Base-by-base conservation (phyloP, 2,888 invertebrate species). In the Scaptomyza parva region DNA sequence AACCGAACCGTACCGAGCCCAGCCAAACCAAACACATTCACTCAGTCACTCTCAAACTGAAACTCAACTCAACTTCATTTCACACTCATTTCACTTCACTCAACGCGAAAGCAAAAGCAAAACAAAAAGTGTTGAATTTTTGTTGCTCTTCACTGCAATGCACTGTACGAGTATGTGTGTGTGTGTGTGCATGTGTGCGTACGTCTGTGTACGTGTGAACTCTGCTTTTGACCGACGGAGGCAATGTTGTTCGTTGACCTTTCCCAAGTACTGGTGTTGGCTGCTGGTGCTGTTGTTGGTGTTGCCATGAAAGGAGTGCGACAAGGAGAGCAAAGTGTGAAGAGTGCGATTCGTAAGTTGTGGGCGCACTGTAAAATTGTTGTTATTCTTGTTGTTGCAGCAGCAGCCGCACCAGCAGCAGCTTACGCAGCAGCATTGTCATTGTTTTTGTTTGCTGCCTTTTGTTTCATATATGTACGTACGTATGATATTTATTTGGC, bases 221-320 rank as follows among this genome's bases (percentile, higher is more conserved):
- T 85, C 84, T 86, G 84, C 82, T 85, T 85, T 83, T 85, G 84
- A 86, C 86, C 86, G 84, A 83, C 83, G 82, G 84, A 83, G 82
- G 82, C 82, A 83, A 83, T 82, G 86, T 84, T 84, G 86, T 85
- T 84, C 86, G 86, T 84, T 84, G 84, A 84, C 85, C 84, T 84
- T 86, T 84, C 83, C 69, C 77, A 83, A 84, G 82, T 82, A 71
- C 66, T 82, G 78, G 70, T 76, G 73, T 60, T 50, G 53, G 74
- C 66, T 82, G 78, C 73, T 76, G 73, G 59, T 50, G 53, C 35
- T 60, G 63, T 45, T 58, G 52, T 48, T 71, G 72, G 39, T 72
- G 82, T 59, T 82, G 81, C 77, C 82, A 84, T 82, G 84, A 81
- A 84, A 82, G 82, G 84, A 82, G 82, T 69, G 62, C 64, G 64